These are phyloP conservation scores for Agonopterix alstromeriana DNA, from an alignment of 2,888 invertebrate species.

Conservation along the genomic window DNA sequence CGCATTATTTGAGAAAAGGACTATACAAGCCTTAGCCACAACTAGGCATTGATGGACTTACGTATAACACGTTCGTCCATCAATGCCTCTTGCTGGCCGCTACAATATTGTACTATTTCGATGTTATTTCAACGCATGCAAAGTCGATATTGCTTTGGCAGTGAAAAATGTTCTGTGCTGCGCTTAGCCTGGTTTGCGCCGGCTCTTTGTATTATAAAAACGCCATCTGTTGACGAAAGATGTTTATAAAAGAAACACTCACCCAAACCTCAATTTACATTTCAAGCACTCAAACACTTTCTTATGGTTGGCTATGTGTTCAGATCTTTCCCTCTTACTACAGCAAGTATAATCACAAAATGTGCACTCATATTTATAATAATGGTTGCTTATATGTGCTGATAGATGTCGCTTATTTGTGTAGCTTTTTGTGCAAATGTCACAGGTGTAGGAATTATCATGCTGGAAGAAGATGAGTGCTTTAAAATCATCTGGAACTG, in stretches of 20 bases:
- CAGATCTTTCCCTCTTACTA: constrained; percentile 5
- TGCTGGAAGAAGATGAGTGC: constrained; percentile 14
- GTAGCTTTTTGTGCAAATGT: constrained; percentile 19
- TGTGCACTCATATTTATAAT: constrained; percentile 18
- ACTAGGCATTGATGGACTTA: too few species aligned
- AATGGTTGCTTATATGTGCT: constrained; percentile 21
- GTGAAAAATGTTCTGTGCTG: too few species aligned
- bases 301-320: constrained; percentile 18
- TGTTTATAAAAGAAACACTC: constrained; percentile 10
- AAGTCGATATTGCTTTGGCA: too few species aligned
- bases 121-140: too few species aligned
- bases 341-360: constrained; percentile 19
- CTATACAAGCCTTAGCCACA: too few species aligned
- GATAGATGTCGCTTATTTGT: constrained; percentile 9
- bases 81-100: too few species aligned
- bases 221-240: not conserved
- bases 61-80: too few species aligned
- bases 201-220: too few species aligned
- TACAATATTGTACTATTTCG: too few species aligned
- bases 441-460: constrained; percentile 17
- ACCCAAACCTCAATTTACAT: constrained; percentile 30
- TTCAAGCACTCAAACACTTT: constrained; percentile 27
- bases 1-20: too few species aligned
- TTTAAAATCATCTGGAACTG: too few species aligned
- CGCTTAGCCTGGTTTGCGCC: too few species aligned